Percentiles rank a stretch among this genome's conserved stretches.
Conservation (phyloP, 2,797 vertebrate genomes). For the Notoglanidium macrostoma region DNA sequence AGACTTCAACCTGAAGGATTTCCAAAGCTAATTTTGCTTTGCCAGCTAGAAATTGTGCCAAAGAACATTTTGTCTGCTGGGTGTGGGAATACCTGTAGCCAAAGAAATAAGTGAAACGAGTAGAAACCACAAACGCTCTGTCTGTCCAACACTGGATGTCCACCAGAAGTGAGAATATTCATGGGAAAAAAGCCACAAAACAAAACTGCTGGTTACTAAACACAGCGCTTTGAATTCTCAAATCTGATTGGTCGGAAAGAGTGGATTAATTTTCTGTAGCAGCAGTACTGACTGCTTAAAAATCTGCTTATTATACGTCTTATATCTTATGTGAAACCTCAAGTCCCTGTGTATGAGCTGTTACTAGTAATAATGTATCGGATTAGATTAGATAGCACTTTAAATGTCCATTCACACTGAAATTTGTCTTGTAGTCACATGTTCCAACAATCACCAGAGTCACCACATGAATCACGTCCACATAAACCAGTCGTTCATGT, state of each 20-base stretch:
- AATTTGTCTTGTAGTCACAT: no score
- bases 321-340: not conserved
- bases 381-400: not conserved
- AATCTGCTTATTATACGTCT: not conserved
- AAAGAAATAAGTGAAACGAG: not conserved
- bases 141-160: not conserved
- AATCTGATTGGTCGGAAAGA: not conserved
- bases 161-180: not conserved
- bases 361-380: not conserved
- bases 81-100: conserved; percentile 3
- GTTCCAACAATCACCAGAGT: no score
- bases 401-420: no score
- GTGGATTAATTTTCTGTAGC: not conserved
- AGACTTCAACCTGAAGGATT: conserved; percentile 2
- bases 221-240: not conserved
- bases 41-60: conserved; percentile 10
- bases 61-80: conserved; percentile 1
- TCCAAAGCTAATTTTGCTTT: conserved; percentile 17
- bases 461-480: no score
- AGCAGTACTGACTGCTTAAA: not conserved
- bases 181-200: not conserved
- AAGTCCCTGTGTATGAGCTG: not conserved
- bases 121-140: not conserved
- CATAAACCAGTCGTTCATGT: not conserved
- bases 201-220: not conserved